Percentiles rank a stretch among this genome's conserved stretches.
These are phyloP conservation scores for Danio albolineatus DNA, from an alignment of 2,797 vertebrate species.

Conservation along the genomic window DNA sequence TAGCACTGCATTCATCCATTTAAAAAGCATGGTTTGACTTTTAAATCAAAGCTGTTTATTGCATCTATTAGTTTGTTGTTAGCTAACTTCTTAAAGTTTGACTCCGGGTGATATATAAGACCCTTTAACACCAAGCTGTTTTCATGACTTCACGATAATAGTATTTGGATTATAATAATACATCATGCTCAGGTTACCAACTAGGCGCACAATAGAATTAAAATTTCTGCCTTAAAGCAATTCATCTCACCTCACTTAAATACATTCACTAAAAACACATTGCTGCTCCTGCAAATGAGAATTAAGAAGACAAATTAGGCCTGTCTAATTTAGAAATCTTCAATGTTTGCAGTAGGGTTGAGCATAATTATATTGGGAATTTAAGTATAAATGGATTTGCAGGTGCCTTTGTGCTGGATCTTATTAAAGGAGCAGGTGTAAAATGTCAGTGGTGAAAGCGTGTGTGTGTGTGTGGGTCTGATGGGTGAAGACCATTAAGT, in stretches of 20 bases:
- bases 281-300: not conserved
- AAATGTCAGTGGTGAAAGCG: slow-evolving; percentile 13
- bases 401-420: slow-evolving; percentile 1
- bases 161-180: slow-evolving; percentile 1
- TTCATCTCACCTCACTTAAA: not conserved
- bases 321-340: slow-evolving; percentile 2
- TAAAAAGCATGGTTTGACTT: no score
- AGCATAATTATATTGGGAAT: slow-evolving; percentile 4
- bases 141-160: not conserved
- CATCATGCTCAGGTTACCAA: slow-evolving; percentile 7
- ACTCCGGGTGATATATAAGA: not conserved
- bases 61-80: no score
- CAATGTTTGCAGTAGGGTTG: not conserved
- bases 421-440: slow-evolving; percentile 17
- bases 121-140: slow-evolving; percentile 2
- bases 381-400: not conserved
- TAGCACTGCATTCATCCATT: no score
- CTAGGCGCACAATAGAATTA: not conserved
- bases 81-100: not conserved
- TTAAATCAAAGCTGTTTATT: no score
- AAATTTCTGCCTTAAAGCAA: not conserved
- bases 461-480: not conserved
- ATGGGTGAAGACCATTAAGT: not conserved
- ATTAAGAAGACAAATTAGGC: slow-evolving; percentile 5
- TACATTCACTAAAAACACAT: slow-evolving; percentile 1